Base-by-base conservation (phyloP, 2,113 vertebrate genomes). In the Mirounga angustirostris region DNA sequence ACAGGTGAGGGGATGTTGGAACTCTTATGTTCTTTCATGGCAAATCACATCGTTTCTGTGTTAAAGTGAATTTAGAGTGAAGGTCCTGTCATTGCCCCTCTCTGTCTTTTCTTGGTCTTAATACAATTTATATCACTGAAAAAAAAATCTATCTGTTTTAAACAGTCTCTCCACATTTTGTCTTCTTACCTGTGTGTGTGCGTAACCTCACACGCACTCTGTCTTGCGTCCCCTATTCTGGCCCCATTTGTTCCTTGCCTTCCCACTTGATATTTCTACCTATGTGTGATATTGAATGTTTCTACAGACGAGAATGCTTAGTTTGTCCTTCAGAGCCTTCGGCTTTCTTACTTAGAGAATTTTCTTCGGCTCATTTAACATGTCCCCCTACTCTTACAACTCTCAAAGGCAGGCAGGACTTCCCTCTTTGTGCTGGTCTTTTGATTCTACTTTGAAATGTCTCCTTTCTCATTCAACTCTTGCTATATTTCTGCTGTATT, bases 291-390 rank as follows among this genome's bases (percentile, higher is more conserved):
- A 30, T 36, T 79, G 43, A 91, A 10, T 86, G 81, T 94, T 91
- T 80, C 65, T 83, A 43, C 28, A 76, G 28, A 92, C 3, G 22
- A 83, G 50, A 91, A 71, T 76, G 58, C 92, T 95, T 87, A n/a
- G 61, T 95, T 96, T 92, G 56, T 84, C 90, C 90, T 92, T 74
- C 59, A 50, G 54, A 84, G 40, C 24, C 59, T 63, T 95, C 33
- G 52, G 50, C 80, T 90, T 56, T 59, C 73, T 59, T 33, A 58
- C 36, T 83, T 87, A 40, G 79, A 67, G 67, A 84, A 76, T 94
- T 92, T 90, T 90, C 80, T 54, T 90, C 61, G 71, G 50, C 50
- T 95, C 84, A 94, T 92, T 96, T 82, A 90, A 33, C 50, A 90
- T 3, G 2, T 56, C 80, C 33, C 2, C 28, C 46, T 43, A 5